Evolutionary conservation across 2,797 vertebrate genomes (phyloP).

Genomic region (Perodicticus potto): DNA sequence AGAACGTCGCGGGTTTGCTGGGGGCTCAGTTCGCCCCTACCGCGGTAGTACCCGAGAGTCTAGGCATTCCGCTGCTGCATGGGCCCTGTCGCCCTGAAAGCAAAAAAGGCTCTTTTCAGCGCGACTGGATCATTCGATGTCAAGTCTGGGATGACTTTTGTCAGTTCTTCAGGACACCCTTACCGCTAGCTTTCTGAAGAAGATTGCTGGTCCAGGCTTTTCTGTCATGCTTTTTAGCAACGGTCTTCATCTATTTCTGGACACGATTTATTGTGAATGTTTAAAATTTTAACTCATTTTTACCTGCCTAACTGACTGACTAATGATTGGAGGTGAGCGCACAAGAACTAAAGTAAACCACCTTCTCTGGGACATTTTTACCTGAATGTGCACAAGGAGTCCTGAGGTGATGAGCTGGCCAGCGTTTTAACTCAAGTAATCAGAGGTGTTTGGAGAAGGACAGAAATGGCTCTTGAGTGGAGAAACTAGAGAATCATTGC

Average conservation of each 20-base stretch:
- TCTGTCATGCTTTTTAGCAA: background rate
- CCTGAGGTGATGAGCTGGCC: background rate
- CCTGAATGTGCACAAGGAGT: background rate
- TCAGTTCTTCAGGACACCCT: slow-evolving; percentile 86
- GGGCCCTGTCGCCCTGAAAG: background rate
- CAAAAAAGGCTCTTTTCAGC: background rate
- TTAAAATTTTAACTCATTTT: slow-evolving; percentile 18
- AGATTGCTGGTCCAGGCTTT: slow-evolving; percentile 74
- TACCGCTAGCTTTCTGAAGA: slow-evolving; percentile 84
- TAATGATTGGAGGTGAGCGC: slow-evolving; percentile 24
- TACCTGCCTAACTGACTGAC: background rate
- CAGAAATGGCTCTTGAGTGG: background rate
- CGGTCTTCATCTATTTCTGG: background rate
- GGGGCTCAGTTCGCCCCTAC: too few species aligned
- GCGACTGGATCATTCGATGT: background rate
- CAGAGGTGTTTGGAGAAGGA: background rate
- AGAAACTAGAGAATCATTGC: background rate
- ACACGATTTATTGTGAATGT: background rate
- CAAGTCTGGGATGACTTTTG: slow-evolving; percentile 91
- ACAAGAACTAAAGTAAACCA: slow-evolving; percentile 8
- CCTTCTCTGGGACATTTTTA: background rate
- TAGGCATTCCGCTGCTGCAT: too few species aligned
- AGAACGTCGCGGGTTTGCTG: too few species aligned
- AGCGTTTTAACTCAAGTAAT: background rate
- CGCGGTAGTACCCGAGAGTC: too few species aligned